phyloP scores from a whole-genome alignment of 2,797 vertebrate genomes.

The Synaphobranchus kaupii region DNA sequence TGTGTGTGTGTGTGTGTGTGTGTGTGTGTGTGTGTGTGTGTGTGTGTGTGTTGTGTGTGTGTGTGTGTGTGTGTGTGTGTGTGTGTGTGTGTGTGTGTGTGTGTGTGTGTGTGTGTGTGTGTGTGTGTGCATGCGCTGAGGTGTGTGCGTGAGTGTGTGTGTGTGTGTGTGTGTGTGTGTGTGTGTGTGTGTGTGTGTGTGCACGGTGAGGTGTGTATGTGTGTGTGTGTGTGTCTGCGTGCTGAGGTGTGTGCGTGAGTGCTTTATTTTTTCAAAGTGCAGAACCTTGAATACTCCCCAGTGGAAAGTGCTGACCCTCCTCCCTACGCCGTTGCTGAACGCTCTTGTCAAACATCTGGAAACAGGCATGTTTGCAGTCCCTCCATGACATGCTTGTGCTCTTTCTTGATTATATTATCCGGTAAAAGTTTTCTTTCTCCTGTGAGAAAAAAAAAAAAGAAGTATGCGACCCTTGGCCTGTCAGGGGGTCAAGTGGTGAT shows the following conservation, averaged over 20 bases:
- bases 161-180: conserved; percentile 47
- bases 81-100: conserved; percentile 56
- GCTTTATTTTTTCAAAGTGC: conserved; percentile 52
- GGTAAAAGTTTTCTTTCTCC: conserved; percentile 69
- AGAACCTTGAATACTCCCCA: conserved; percentile 79
- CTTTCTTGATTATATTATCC: conserved; percentile 91
- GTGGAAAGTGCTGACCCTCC: conserved; percentile 73
- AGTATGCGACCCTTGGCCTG: conserved; percentile 71
- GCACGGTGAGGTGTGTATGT: conserved; percentile 51
- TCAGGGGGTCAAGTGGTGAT: conserved; percentile 91
- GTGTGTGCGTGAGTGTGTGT: conserved; percentile 24
- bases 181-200: neutral
- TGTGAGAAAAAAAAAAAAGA: conserved; percentile 53
- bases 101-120: conserved; percentile 68
- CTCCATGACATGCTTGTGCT: conserved; percentile 83
- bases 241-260: conserved; percentile 48
- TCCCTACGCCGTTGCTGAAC: conserved; percentile 66
- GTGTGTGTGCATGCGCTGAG: conserved; percentile 44
- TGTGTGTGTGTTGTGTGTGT: conserved; percentile 39
- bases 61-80: conserved; percentile 43
- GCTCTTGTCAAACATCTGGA: conserved; percentile 91
- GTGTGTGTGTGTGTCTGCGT: conserved; percentile 50
- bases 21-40: conserved; percentile 44
- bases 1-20: conserved; percentile 71
- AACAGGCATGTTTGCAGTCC: conserved; percentile 83